These are phyloP conservation scores for Parotia lawesii DNA, from an alignment of 2,113 vertebrate genomes.

Conservation along the genomic window DNA sequence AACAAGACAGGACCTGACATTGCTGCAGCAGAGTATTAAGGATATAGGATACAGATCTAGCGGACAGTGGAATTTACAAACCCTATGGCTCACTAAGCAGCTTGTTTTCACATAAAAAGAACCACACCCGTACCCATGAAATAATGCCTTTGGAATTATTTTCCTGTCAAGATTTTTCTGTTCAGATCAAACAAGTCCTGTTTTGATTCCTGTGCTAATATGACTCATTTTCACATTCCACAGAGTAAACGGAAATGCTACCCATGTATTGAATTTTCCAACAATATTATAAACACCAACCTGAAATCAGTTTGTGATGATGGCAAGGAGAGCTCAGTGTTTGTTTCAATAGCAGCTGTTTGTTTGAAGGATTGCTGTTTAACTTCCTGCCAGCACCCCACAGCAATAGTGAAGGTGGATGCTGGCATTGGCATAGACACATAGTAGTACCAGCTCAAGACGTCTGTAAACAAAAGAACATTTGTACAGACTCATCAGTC, in stretches of 20 bases:
- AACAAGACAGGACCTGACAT: background rate
- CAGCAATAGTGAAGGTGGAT: slow-evolving; percentile 92
- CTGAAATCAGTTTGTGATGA: slow-evolving; percentile 72
- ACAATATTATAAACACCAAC: slow-evolving; percentile 69
- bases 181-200: slow-evolving; percentile 48
- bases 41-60: background rate
- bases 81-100: background rate
- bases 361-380: slow-evolving; percentile 39
- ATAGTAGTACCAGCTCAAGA: slow-evolving; percentile 86
- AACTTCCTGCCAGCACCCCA: slow-evolving; percentile 87
- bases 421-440: slow-evolving; percentile 97
- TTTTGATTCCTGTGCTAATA: slow-evolving; percentile 42
- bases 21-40: background rate
- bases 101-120: background rate
- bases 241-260: slow-evolving; percentile 26
- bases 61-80: background rate
- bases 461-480: slow-evolving; percentile 67
- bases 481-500: background rate
- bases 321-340: background rate
- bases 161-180: slow-evolving; percentile 26
- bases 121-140: slow-evolving; percentile 2
- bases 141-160: slow-evolving; percentile 28
- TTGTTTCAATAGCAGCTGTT: background rate
- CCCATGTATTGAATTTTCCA: background rate
- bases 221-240: slow-evolving; percentile 52